phyloP scores from a whole-genome alignment of 2,797 vertebrate species.

The Bradypodion pumilum region DNA sequence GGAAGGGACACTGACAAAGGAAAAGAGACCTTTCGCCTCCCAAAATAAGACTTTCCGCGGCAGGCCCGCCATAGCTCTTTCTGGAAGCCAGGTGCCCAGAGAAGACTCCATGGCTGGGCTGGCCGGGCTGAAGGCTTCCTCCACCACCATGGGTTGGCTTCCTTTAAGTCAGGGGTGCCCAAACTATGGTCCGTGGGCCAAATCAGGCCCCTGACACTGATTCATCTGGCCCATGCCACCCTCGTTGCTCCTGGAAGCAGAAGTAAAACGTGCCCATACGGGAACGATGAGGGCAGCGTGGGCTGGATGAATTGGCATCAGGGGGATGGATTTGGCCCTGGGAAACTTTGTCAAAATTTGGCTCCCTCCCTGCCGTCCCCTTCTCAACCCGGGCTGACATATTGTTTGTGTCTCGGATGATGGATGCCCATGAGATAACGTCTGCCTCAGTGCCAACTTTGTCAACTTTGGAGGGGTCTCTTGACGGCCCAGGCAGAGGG shows the following conservation, averaged over 20 bases:
- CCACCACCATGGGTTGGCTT: too few relatives aligned
- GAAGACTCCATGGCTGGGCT: not conserved
- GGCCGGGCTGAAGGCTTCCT: not conserved
- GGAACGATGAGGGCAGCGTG: too few relatives aligned
- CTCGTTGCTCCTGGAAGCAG: too few relatives aligned
- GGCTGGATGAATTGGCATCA: too few relatives aligned
- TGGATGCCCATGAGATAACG: not conserved
- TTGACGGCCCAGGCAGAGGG: not conserved
- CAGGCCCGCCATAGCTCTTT: not conserved
- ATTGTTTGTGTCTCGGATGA: too few relatives aligned
- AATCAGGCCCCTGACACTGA: too few relatives aligned
- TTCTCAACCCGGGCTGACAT: not conserved
- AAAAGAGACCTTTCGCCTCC: not conserved
- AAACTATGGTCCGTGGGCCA: too few relatives aligned
- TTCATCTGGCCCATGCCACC: too few relatives aligned
- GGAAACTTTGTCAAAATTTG: slow-evolving; percentile 9
- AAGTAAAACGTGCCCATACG: too few relatives aligned
- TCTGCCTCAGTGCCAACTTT: not conserved
- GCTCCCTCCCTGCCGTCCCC: slow-evolving; percentile 6
- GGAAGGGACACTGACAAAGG: not conserved
- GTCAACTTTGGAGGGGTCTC: not conserved
- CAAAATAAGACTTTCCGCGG: not conserved
- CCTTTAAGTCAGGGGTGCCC: too few relatives aligned
- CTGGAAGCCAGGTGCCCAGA: not conserved
- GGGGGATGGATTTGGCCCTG: too few relatives aligned